Base-by-base conservation (phyloP, 1,140 invertebrate genomes). In the Saxidomus purpurata region DNA sequence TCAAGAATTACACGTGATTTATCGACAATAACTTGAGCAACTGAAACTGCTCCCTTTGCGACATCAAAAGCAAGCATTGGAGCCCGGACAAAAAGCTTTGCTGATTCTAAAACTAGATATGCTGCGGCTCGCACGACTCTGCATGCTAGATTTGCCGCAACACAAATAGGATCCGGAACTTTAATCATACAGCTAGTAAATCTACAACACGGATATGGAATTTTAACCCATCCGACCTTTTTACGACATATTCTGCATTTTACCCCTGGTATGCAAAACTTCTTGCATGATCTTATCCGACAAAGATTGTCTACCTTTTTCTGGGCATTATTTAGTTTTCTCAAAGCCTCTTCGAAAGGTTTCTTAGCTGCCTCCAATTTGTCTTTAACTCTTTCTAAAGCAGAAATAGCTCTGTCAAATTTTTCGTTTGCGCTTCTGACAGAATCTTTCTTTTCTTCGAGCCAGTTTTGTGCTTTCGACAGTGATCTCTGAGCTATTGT, bases 111-210 rank as follows among this genome's bases (percentile, higher is more conserved):
- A 34, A 71, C 90, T 25, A 52, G 52, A 47, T 84, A 91, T 19
- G 90, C 90, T 36, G 47, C 31, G 28, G 0, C 28, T 76, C 90
- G 49, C 11, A 90, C 19, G 11, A 36, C 67, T 52, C 80, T 31
- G 52, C 90, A 91, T 17, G 36, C 40, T n/a, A 55, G 13, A 84
- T 91, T 91, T 17, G 43, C 61, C 4, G 49, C 38, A 6, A 86
- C 11, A 43, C 90, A 91, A 19, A 82, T 22, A 1, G 84, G 55
- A 79, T 91, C 28, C 19, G 89, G 90, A 61, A 91, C 0, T 55
- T 28, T 55, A 22, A 88, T 36, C 85, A 91, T 88, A 69, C 90
- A 91, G 25, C 76, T 88, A 19, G 88, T 90, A n/a, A 28, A 85
- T 40, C 43, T 22, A 55, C 59, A 77, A 38, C 85, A 85, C 9